These are phyloP conservation scores for Wiebesia pumilae DNA, from an alignment of 1,140 invertebrate genomes.

Conservation along the genomic window DNA sequence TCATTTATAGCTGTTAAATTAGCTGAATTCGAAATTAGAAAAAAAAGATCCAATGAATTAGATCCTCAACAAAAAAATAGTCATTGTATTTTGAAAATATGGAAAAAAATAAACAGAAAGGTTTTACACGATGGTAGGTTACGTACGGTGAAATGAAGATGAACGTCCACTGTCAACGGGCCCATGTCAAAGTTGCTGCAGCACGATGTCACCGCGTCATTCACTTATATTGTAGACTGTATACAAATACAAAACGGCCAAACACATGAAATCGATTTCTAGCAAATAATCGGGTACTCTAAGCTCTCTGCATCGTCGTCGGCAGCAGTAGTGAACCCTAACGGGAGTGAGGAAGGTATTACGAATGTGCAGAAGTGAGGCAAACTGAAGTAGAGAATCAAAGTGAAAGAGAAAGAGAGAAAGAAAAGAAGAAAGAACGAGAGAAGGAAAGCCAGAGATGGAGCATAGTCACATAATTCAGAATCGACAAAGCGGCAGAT, in stretches of 20 bases:
- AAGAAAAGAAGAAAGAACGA: too few relatives aligned
- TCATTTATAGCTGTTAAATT: too few relatives aligned
- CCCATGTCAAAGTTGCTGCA: too few relatives aligned
- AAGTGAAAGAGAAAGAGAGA: slow-evolving; percentile 7
- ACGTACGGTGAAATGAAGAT: neutral
- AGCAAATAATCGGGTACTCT: slow-evolving; percentile 73
- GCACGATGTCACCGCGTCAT: too few relatives aligned
- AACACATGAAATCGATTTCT: slow-evolving; percentile 73
- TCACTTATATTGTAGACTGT: neutral
- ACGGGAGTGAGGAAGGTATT: neutral
- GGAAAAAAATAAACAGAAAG: neutral
- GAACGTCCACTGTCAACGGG: too few relatives aligned
- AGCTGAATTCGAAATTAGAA: too few relatives aligned
- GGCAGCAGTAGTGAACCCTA: neutral
- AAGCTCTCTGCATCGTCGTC: neutral
- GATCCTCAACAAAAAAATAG: too few relatives aligned
- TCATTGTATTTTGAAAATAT: too few relatives aligned
- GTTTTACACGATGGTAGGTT: neutral
- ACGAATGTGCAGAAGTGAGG: neutral
- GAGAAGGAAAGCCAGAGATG: slow-evolving; percentile 57
- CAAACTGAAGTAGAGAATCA: neutral
- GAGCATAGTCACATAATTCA: slow-evolving; percentile 74
- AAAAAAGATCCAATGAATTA: too few relatives aligned
- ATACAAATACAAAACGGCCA: slow-evolving; percentile 66
- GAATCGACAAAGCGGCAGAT: slow-evolving; percentile 75